Evolutionary conservation across 2,888 invertebrate genomes (phyloP).

Genomic region (Halocaridina rubra): DNA sequence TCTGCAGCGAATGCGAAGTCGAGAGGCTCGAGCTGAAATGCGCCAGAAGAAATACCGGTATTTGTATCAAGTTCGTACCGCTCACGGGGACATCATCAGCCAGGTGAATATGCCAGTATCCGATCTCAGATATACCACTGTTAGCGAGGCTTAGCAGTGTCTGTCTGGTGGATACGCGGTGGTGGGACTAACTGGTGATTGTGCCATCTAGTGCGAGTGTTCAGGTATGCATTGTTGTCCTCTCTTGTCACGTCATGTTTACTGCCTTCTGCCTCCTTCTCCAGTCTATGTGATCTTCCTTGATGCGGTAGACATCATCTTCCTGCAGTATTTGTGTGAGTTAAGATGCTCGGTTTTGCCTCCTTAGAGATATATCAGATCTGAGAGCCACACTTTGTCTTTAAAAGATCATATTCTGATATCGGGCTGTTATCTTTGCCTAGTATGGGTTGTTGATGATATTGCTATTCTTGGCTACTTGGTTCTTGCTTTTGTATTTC

Average conservation of each 20-base stretch:
- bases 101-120: conserved; percentile 71
- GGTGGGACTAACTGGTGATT: conserved; percentile 38
- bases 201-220: conserved; percentile 22
- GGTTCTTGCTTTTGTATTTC: no score
- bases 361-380: no score
- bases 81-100: conserved; percentile 89
- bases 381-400: no score
- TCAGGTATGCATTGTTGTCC: conserved; percentile 28
- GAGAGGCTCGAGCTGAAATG: conserved; percentile 83
- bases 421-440: no score
- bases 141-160: conserved; percentile 55
- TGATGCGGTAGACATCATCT: conserved; percentile 42
- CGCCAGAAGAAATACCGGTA: conserved; percentile 93
- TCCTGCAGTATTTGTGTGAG: conserved; percentile 36
- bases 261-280: conserved; percentile 28
- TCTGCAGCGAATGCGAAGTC: conserved; percentile 73
- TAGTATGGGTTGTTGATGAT: no score
- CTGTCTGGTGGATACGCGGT: conserved; percentile 25
- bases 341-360: conserved; percentile 1
- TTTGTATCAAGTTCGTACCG: conserved; percentile 89
- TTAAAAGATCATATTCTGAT: no score
- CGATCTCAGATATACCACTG: conserved; percentile 58
- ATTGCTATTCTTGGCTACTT: no score
- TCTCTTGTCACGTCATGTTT: conserved; percentile 7
- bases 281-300: conserved; percentile 40